Base-by-base conservation (phyloP, 2,797 vertebrate species). In the Pogonophryne albipinna region DNA sequence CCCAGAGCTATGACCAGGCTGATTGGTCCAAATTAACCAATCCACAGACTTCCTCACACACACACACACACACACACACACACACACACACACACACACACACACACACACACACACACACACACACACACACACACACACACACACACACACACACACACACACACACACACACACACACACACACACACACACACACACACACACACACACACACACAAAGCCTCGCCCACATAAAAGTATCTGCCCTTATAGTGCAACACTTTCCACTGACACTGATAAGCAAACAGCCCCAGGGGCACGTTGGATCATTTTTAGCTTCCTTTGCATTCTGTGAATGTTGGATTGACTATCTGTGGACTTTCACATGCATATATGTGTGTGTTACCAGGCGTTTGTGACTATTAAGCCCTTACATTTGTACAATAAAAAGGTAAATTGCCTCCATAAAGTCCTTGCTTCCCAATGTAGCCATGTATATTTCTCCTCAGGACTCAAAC, bases 211-310 rank as follows among this genome's bases (percentile, higher is more conserved):
- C 20, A 20, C 45, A 67, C 50, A 34, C 42, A 57, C 60, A 56
- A 60, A 57, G 46, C 53, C 61, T 76, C 56, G 17, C 41, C 44
- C 20, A 47, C 52, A 56, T 44, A 60, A 53, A 23, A 78, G 80
- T 67, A 73, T 62, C 74, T 91, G 85, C 78, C 91, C 91, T 85
- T 8, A 34, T 27, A 85, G 84, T 81, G 87, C 88, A 91, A 90
- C 85, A 90, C 85, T 91, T 90, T 92, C 90, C 87, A 88, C 86
- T 87, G 82, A 76, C 88, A 86, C 73, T 45, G 89, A 90, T 88
- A 89, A 89, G 82, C 75, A 78, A 84, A 80, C 80, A 64, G n/a
- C 75, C 75, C 55, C 0, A 9, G 86, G 85, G 84, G 44, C 72
- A 60, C 9, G 1, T 31, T 14, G 23, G 60, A 75, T 79, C 55